Evolutionary conservation across 1,140 invertebrate genomes (phyloP).

Genomic region (Neomicropteryx cornuta): DNA sequence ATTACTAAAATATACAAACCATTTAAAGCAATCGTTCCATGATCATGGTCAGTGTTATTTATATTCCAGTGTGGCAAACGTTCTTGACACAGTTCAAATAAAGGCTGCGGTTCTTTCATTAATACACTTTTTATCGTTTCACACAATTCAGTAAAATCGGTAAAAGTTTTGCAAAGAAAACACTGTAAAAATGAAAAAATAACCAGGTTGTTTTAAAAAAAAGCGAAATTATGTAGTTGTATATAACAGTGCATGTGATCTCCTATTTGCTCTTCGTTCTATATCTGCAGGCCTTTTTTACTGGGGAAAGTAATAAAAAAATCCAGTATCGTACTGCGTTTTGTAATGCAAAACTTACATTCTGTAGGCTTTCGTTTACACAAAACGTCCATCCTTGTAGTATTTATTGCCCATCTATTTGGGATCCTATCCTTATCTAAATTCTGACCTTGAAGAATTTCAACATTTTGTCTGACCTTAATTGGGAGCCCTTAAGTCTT

Average conservation of each 20-base stretch:
- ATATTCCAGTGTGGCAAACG: constrained; percentile 55
- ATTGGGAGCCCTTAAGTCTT: no score
- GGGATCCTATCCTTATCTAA: no score
- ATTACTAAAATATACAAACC: constrained; percentile 4
- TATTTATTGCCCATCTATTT: no score
- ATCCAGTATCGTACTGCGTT: no score
- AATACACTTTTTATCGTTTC: constrained; percentile 53
- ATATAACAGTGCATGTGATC: neutral
- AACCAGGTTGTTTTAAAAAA: constrained; percentile 3
- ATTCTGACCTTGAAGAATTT: no score
- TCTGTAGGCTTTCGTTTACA: no score
- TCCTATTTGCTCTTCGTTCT: no score
- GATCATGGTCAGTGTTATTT: constrained; percentile 5
- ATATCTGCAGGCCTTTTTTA: no score
- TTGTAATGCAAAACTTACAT: no score
- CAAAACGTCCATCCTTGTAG: no score
- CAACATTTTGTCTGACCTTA: no score
- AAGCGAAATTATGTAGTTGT: constrained; percentile 2
- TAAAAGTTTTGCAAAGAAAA: constrained; percentile 79
- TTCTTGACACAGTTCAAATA: constrained; percentile 71
- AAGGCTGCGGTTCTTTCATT: constrained; percentile 57
- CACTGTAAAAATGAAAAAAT: constrained; percentile 65
- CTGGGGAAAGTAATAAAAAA: no score
- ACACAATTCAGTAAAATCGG: constrained; percentile 74
- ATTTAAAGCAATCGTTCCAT: constrained; percentile 10